Evolutionary conservation across 2,113 vertebrate species (phyloP).

Genomic region (Andinoacara biseriatus): DNA sequence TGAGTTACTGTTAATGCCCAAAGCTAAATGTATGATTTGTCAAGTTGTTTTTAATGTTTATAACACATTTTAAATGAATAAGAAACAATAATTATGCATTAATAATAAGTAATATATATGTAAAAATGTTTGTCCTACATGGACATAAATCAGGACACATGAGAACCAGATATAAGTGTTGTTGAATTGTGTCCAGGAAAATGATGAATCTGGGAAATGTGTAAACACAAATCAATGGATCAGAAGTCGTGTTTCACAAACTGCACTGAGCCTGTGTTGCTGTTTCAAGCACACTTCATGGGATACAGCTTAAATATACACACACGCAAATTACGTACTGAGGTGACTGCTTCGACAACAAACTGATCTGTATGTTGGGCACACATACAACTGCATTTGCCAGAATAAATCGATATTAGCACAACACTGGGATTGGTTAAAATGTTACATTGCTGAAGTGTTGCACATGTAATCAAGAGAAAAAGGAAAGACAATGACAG

Average conservation of each 20-base stretch:
- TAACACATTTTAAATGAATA: too few relatives aligned
- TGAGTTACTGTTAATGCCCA: neutral
- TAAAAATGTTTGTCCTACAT: neutral
- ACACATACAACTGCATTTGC: neutral
- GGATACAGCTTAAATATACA: too few relatives aligned
- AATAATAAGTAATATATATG: neutral
- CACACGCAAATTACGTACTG: too few relatives aligned
- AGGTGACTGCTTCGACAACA: neutral
- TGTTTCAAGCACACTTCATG: too few relatives aligned
- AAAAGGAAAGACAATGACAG: too few relatives aligned
- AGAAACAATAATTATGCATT: neutral
- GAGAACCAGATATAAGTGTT: too few relatives aligned
- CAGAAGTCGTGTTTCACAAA: neutral
- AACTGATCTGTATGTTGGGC: rapidly evolving
- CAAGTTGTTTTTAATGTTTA: neutral
- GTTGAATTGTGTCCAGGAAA: too few relatives aligned
- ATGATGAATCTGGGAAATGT: rapidly evolving
- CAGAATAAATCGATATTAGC: neutral
- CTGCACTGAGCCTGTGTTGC: neutral
- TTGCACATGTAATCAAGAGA: rapidly evolving
- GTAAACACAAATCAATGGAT: neutral
- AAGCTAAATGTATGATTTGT: neutral
- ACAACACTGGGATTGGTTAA: rapidly evolving
- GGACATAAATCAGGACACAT: too few relatives aligned
- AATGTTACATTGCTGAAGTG: rapidly evolving